Evolutionary conservation across 1,140 invertebrate genomes (phyloP).

Genomic region (Hyles euphorbiae): DNA sequence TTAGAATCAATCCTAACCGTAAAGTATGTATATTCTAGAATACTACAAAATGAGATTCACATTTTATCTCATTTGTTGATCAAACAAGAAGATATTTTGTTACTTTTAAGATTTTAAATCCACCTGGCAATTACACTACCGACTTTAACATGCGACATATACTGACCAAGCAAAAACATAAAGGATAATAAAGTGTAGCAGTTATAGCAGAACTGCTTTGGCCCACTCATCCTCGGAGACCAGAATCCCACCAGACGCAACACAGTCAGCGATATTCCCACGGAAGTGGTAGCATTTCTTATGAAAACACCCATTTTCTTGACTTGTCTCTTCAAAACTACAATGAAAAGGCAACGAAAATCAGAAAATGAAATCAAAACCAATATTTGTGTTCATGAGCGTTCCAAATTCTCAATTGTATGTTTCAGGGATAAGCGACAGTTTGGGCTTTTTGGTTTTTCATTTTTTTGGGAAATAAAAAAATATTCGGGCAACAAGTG

Average conservation of each 20-base stretch:
- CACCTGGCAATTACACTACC: no score
- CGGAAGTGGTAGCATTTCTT: slow-evolving; percentile 17
- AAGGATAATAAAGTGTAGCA: slow-evolving; percentile 28
- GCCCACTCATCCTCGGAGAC: slow-evolving; percentile 20
- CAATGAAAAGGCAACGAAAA: neutral
- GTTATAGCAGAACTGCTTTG: slow-evolving; percentile 22
- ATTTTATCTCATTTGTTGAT: no score
- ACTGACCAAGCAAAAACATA: slow-evolving; percentile 39
- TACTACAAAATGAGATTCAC: no score
- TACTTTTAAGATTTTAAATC: no score
- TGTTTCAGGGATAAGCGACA: neutral
- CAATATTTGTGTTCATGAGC: neutral
- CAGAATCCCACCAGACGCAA: slow-evolving; percentile 35
- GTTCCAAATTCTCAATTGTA: slow-evolving; percentile 2
- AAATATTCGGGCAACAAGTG: no score
- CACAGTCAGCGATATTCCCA: slow-evolving; percentile 23
- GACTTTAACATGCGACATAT: neutral
- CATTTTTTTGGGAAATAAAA: neutral
- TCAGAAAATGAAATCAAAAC: neutral
- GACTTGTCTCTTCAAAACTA: neutral
- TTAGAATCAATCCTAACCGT: no score
- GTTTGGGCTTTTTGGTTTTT: neutral
- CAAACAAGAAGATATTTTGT: no score
- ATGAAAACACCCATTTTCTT: slow-evolving; percentile 13
- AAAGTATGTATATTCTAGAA: no score